A percentile compares a stretch with the other conserved stretches of the same genome.
phyloP scores from a whole-genome alignment of 2,113 vertebrate genomes.

The Xiphophorus maculatus region DNA sequence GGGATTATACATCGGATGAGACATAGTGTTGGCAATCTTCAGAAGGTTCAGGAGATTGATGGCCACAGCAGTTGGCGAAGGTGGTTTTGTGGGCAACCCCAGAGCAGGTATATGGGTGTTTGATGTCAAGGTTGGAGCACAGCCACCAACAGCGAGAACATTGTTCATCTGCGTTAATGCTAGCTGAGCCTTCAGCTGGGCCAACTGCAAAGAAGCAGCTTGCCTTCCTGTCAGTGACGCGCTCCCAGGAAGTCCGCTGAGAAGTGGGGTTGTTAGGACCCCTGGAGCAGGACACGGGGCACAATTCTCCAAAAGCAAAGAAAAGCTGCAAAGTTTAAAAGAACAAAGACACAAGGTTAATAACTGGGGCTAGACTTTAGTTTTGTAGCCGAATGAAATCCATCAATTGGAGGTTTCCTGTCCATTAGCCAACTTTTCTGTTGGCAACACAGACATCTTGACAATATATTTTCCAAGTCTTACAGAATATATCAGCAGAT shows the following conservation, averaged over 20 bases:
- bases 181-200: conserved; percentile 86
- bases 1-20: conserved; percentile 85
- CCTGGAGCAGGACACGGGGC: conserved; percentile 86
- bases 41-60: conserved; percentile 83
- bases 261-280: conserved; percentile 61
- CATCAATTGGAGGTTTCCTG: not conserved
- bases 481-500: conserved; percentile 24
- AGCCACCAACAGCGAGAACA: conserved; percentile 61
- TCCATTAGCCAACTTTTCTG: conserved; percentile 2
- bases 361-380: conserved; percentile 43
- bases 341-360: conserved; percentile 75
- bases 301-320: conserved; percentile 90
- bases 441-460: not conserved
- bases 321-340: conserved; percentile 88
- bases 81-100: conserved; percentile 1
- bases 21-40: conserved; percentile 89
- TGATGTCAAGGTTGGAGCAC: conserved; percentile 47
- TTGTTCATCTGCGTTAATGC: conserved; percentile 83
- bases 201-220: conserved; percentile 88
- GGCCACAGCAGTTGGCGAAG: conserved; percentile 72
- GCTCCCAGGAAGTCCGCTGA: conserved; percentile 72
- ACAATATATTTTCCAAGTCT: conserved; percentile 20
- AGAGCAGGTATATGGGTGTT: conserved; percentile 18
- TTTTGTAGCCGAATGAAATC: conserved; percentile 19
- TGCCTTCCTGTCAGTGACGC: conserved; percentile 86